Evolutionary conservation across 2,113 vertebrate species (phyloP).

Genomic region (Rhodinocichla rosea): DNA sequence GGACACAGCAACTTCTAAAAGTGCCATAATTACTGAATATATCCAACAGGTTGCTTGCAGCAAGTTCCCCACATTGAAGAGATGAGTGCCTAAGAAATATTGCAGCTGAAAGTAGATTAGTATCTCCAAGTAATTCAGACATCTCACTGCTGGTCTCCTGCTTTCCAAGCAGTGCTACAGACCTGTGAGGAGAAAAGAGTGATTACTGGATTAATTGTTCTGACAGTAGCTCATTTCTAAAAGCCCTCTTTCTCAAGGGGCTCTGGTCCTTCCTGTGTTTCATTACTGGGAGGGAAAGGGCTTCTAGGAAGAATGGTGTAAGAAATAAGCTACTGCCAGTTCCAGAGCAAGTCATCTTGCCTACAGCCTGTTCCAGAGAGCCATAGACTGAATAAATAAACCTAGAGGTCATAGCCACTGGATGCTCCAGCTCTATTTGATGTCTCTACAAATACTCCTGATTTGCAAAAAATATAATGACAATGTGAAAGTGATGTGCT

Average conservation of each 20-base stretch:
- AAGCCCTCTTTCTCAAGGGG: background rate
- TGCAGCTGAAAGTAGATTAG: background rate
- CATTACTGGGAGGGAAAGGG: background rate
- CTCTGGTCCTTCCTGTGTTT: background rate
- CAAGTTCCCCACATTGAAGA: background rate
- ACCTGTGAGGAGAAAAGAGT: background rate
- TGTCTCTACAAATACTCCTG: background rate
- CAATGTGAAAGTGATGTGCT: background rate
- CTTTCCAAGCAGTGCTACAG: background rate
- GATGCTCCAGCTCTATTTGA: background rate
- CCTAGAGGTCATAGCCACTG: background rate
- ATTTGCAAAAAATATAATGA: background rate
- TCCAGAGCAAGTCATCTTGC: background rate
- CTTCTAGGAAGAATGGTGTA: background rate
- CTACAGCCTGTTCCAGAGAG: background rate
- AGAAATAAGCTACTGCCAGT: background rate
- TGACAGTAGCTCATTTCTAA: constrained; percentile 21
- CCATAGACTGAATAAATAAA: background rate
- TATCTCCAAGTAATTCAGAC: background rate
- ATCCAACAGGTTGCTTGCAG: background rate
- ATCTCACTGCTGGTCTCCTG: background rate
- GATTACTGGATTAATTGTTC: constrained; percentile 1
- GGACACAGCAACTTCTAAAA: background rate
- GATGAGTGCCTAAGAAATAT: background rate
- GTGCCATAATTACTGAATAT: background rate